Base-by-base conservation (phyloP, 2,113 vertebrate genomes). In the Pelvicachromis taeniatus region DNA sequence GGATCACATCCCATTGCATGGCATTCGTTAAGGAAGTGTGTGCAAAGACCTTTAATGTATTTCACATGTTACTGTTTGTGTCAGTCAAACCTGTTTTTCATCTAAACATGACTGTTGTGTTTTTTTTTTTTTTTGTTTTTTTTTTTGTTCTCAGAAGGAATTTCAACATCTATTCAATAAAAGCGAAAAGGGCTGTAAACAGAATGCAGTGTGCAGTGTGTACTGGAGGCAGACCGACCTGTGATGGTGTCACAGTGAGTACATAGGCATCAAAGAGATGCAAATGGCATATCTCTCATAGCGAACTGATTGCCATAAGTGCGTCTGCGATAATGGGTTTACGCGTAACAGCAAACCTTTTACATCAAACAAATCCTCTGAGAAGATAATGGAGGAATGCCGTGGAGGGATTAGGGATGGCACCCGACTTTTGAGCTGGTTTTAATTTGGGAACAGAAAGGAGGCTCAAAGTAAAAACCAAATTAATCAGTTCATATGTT, bases 121-220 rank as follows among this genome's bases (percentile, higher is more conserved):
- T 35, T 89, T 85, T 83, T 85, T 81, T 33, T 31, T 6, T 4
- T 63, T 88, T 70, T 21, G 80, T 77, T 23, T 11, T 4, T 63
- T 89, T 77, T 21, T 81, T 84, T 84, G 83, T 45, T 48, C 85
- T 84, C 82, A 68, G 50, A 80, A 90, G 58, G 80, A 86, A 56
- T 91, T 89, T 90, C 54, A 90, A 88, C 88, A 89, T 94, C 88
- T 88, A 87, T 92, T 93, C 90, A 95, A 93, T 93, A 95, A 95
- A 95, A 86, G 75, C 70, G 38, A 92, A 94, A 92, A 95, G 94
- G 93, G 95, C 94, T 95, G 91, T 87, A 87, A 95, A 94, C 88
- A 89, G 90, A 94, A 93, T 88, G 70, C 82, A 85, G 81, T 92
- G 93, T 94, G 91, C 95, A n/a, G 81, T 94, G 29, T 91, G 84